A percentile compares a stretch with the other conserved stretches of the same genome.
Evolutionary conservation across 2,113 vertebrate species (phyloP).

Genomic region (Nicator chloris): DNA sequence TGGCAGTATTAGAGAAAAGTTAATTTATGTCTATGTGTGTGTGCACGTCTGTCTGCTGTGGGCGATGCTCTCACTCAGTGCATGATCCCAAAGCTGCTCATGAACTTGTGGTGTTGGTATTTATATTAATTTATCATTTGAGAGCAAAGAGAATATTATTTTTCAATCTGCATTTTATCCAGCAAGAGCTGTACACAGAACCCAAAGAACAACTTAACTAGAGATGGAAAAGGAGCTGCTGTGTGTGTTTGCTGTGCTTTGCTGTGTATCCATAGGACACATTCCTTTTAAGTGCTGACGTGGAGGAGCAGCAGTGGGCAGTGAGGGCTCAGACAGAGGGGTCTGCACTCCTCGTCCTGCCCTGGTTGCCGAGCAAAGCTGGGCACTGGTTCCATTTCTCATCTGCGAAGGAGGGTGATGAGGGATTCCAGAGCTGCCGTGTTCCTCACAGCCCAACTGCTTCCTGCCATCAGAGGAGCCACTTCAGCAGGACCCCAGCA

Average conservation of each 20-base stretch:
- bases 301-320: not conserved
- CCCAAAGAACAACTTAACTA: not conserved
- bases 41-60: not conserved
- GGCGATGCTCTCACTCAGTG: not conserved
- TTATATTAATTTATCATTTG: not conserved
- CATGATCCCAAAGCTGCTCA: not conserved
- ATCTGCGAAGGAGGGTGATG: not conserved
- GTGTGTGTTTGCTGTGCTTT: not conserved
- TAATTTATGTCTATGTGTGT: not conserved
- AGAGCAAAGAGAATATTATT: not conserved
- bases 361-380: not conserved
- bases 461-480: not conserved
- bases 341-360: rapidly evolving
- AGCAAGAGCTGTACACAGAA: not conserved
- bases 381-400: not conserved
- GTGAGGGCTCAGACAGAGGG: not conserved
- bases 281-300: not conserved
- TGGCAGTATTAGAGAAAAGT: not conserved
- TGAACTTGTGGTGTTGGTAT: not conserved
- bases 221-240: not conserved
- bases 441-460: not conserved
- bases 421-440: not conserved
- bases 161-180: not conserved
- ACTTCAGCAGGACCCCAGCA: not conserved
- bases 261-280: not conserved